A percentile compares a stretch with the other conserved stretches of the same genome.
These are phyloP conservation scores for Rhinoderma darwinii DNA, from an alignment of 2,113 vertebrate genomes.

Conservation along the genomic window DNA sequence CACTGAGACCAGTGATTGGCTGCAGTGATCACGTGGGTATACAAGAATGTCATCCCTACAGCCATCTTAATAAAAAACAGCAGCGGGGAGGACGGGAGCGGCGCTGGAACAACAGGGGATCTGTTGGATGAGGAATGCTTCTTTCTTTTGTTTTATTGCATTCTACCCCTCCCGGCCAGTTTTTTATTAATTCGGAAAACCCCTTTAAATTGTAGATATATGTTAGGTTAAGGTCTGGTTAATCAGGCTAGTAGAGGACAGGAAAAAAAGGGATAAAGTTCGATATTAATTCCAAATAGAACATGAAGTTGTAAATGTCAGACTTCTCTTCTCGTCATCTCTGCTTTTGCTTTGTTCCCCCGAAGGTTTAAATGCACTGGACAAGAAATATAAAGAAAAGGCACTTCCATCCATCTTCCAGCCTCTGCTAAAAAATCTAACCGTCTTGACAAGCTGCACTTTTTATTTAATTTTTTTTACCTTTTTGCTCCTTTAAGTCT, in stretches of 20 bases:
- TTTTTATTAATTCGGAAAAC: no score
- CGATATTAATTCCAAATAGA: background rate
- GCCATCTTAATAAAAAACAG: no score
- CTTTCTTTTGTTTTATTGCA: no score
- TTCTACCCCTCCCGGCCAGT: no score
- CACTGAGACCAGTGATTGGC: no score
- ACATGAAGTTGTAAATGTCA: background rate
- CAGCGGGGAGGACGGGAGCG: no score
- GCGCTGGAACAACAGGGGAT: no score
- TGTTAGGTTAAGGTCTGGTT: no score
- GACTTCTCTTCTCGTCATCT: background rate
- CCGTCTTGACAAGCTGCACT: background rate
- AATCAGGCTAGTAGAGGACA: background rate
- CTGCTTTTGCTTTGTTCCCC: background rate
- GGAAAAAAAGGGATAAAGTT: background rate
- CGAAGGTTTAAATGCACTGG: background rate
- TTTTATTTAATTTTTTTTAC: background rate
- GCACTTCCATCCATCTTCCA: background rate
- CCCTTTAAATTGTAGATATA: background rate
- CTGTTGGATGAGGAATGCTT: no score
- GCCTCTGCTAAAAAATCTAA: background rate
- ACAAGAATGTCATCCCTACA: no score
- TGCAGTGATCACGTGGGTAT: no score
- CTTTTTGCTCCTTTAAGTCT: constrained; percentile 32
- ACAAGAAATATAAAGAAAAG: constrained; percentile 12